Conservation (phyloP, 2,113 vertebrate genomes). For the Petromus typicus region DNA sequence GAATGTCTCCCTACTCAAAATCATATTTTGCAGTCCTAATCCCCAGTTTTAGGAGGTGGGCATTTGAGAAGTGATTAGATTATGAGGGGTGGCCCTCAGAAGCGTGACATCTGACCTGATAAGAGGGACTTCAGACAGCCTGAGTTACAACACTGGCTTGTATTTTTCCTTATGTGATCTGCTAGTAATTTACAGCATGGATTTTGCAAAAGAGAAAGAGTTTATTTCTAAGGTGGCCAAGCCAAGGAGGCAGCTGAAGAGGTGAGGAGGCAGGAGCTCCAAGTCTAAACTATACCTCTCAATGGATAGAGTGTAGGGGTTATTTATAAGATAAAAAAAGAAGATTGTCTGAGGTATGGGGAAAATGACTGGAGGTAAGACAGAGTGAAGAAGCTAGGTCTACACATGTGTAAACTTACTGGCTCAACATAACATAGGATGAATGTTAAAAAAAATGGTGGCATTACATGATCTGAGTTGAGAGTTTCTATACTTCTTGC, state of each 20-base stretch:
- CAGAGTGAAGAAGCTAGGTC: background rate
- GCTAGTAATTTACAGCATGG: background rate
- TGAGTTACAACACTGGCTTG: background rate
- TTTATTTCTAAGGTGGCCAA: background rate
- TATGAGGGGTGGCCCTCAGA: background rate
- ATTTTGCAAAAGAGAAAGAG: background rate
- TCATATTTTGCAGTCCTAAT: background rate
- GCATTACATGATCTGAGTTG: background rate
- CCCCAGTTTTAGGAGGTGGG: fast-evolving
- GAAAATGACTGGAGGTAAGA: background rate
- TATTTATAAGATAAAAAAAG: background rate
- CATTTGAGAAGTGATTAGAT: background rate
- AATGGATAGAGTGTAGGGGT: background rate
- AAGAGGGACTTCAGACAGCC: background rate
- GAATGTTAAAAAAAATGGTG: background rate
- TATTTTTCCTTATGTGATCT: background rate
- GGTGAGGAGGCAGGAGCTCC: background rate
- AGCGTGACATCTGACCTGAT: background rate
- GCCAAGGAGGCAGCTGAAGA: too few species aligned
- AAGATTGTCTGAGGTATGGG: too few species aligned
- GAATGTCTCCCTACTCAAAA: background rate
- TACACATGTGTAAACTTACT: background rate
- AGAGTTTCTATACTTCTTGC: background rate
- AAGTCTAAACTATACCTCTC: background rate
- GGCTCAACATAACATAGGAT: background rate